Evolutionary conservation across 2,797 vertebrate genomes (phyloP).

Genomic region (Phoebastria nigripes): DNA sequence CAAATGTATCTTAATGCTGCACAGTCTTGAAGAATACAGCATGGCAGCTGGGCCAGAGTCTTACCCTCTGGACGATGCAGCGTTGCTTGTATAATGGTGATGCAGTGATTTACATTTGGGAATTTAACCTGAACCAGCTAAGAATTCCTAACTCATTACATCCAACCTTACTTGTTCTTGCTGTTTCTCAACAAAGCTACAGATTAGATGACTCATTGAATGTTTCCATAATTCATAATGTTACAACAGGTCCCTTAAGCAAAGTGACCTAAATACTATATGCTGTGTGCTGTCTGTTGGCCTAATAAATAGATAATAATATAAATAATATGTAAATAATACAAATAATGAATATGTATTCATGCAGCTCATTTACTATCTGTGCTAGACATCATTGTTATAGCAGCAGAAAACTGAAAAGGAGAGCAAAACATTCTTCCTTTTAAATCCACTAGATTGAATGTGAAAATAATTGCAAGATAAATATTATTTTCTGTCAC

Average conservation of each 20-base stretch:
- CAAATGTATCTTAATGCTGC: not conserved
- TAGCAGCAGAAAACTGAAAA: not conserved
- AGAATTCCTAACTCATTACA: not conserved
- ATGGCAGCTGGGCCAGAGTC: not conserved
- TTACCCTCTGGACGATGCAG: not conserved
- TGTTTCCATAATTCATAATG: not conserved
- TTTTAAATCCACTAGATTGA: not conserved
- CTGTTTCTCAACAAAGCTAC: conserved; percentile 15
- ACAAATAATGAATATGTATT: not conserved
- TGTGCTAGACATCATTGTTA: not conserved
- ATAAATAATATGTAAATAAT: not conserved
- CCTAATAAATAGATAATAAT: conserved; percentile 18
- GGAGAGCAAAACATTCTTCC: not conserved
- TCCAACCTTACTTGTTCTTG: conserved; percentile 3
- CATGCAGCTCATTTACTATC: not conserved
- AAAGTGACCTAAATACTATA: conserved; percentile 12
- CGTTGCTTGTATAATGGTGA: not conserved
- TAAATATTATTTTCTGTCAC: not conserved
- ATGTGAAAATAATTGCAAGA: not conserved
- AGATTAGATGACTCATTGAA: not conserved
- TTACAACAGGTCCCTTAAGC: not conserved
- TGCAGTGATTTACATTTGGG: not conserved
- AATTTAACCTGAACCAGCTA: not conserved
- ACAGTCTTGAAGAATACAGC: not conserved
- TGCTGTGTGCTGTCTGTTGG: not conserved